Evolutionary conservation across 2,888 invertebrate genomes (phyloP), one percentile per base, ranked within the genome.

Genomic region (Rotaria socialis): DNA sequence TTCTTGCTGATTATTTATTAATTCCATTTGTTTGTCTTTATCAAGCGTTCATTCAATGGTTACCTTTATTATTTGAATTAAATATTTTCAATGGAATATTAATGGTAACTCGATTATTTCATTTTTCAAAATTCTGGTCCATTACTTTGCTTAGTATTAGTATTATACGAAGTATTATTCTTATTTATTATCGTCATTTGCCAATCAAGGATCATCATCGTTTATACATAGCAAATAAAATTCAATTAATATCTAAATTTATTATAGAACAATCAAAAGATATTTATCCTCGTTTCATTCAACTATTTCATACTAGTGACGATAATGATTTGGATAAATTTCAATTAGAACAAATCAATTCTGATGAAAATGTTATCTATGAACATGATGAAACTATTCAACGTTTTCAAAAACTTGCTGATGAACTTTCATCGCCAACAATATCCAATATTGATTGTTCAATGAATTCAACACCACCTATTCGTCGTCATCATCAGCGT

Each of bases 1-100:
- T 67, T 67, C 41, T 67, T 4, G 19, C 35, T 27, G 67, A 67
- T 41, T 67, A 67, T 67, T 67, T 35, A 19, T 19, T 67, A 27
- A 19, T 67, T 35, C 67, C 67, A 67, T 67, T 67, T 41, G 35
- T 41, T 19, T 41, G 35, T 41, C 16, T 67, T 16, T 67, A 67
- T 41, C 67, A 35, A 67, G 35, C 67, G 35, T 67, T 67, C 35
- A 67, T 35, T 7, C 67, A 67, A 67, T 67, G 67, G 67, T 19
- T 67, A 6, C 67, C 67, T 16, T 4, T 67, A 35, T 67, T 67
- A 67, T 67, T 67, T 19, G 67, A 67, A 67, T 67, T 67, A 35
- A 67, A 67, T 67, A 35, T 67, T 41, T 67, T 67, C 19, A 35
- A 67, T 67, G 67, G 67, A 67, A 10, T 67, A 67, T 67, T 67